phyloP scores from a whole-genome alignment of 1,140 invertebrate species.

The Vanessa tameamea region DNA sequence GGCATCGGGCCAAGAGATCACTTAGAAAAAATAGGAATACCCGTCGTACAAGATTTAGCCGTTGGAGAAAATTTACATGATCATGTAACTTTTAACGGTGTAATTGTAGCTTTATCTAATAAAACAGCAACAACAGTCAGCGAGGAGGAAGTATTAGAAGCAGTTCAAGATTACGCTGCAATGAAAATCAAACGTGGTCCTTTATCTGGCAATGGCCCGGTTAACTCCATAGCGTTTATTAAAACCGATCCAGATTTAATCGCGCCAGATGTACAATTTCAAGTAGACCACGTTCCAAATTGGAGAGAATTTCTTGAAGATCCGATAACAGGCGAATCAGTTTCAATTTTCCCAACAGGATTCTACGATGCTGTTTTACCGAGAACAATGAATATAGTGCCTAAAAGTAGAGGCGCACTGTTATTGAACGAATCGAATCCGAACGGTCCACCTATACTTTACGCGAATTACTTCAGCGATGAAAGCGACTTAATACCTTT shows the following conservation, averaged over 20 bases:
- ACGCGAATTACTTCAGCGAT: conserved; percentile 87
- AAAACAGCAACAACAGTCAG: conserved; percentile 82
- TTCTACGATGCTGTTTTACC: conserved; percentile 42
- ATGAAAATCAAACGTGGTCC: conserved; percentile 62
- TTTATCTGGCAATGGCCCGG: conserved; percentile 71
- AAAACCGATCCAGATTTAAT: conserved; percentile 70
- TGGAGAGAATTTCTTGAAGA: conserved; percentile 40
- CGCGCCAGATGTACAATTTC: conserved; percentile 83
- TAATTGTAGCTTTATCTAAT: conserved; percentile 79
- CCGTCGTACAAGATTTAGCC: conserved; percentile 83
- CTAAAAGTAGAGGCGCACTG: conserved; percentile 84
- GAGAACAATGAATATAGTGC: conserved; percentile 40
- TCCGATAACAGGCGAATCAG: conserved; percentile 30
- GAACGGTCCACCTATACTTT: conserved; percentile 87
- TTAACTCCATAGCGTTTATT: conserved; percentile 75
- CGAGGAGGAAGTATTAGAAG: conserved; percentile 28
- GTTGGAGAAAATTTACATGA: conserved; percentile 91
- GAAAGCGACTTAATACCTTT: conserved; percentile 82
- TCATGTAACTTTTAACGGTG: conserved; percentile 83
- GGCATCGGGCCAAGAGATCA: conserved; percentile 86
- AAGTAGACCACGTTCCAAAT: conserved; percentile 28
- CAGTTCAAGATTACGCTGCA: conserved; percentile 31
- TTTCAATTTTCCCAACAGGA: conserved; percentile 38
- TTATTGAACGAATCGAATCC: conserved; percentile 85
- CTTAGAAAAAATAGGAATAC: conserved; percentile 79